phyloP scores from a whole-genome alignment of 2,888 invertebrate species.

The Pogonocherus hispidulus region DNA sequence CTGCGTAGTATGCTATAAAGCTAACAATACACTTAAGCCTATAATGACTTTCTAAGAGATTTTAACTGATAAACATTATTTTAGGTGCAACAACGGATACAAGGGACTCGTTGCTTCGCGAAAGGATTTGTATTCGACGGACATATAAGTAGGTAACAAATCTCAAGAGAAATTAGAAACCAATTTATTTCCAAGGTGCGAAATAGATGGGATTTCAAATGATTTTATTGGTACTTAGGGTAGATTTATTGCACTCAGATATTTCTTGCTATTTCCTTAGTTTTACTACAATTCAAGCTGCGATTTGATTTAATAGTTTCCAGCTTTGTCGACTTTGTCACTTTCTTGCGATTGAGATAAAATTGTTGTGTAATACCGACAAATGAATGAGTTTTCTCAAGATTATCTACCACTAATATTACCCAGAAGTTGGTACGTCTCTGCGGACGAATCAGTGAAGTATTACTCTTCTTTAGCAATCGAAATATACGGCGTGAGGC shows the following conservation, averaged over 20 bases:
- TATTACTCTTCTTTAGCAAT: too few relatives aligned
- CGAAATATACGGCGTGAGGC: too few relatives aligned
- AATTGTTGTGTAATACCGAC: too few relatives aligned
- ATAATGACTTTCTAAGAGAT: slow-evolving; percentile 4
- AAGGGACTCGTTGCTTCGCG: background rate
- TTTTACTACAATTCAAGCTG: background rate
- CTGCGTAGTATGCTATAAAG: background rate
- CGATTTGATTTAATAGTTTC: too few relatives aligned
- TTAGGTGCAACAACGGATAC: background rate
- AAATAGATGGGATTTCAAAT: background rate
- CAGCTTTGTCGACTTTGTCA: too few relatives aligned
- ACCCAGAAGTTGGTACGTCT: too few relatives aligned
- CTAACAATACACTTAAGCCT: background rate
- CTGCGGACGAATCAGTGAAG: too few relatives aligned
- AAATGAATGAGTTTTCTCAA: too few relatives aligned
- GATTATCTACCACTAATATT: too few relatives aligned
- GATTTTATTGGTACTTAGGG: background rate
- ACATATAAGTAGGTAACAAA: background rate
- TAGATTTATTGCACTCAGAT: background rate
- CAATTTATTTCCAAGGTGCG: background rate
- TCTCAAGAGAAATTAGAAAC: slow-evolving; percentile 5
- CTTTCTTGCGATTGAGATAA: too few relatives aligned
- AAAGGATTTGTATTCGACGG: background rate
- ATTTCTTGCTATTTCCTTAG: background rate
- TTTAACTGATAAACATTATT: background rate